A percentile compares a stretch with the other conserved stretches of the same genome.
Conservation (phyloP, 2,797 vertebrate species). For the Basileuterus tristriatus region DNA sequence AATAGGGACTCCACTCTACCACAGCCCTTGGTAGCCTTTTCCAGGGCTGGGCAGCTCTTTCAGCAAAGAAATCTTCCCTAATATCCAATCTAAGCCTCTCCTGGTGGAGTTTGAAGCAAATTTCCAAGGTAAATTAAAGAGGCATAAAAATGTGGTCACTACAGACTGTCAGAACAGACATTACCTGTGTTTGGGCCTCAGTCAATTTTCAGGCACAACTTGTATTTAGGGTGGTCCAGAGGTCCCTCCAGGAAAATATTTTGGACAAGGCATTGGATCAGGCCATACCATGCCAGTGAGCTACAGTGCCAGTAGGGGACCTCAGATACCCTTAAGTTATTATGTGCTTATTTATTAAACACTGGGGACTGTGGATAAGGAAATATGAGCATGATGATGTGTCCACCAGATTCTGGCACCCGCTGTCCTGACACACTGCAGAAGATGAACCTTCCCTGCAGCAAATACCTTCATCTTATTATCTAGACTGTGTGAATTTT, state of each 20-base stretch:
- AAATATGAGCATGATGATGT: rapidly evolving
- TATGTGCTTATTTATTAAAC: background rate
- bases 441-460: background rate
- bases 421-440: background rate
- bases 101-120: background rate
- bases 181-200: background rate
- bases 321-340: rapidly evolving
- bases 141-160: background rate
- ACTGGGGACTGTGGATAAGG: background rate
- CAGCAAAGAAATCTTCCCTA: background rate
- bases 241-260: background rate
- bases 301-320: background rate
- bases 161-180: background rate
- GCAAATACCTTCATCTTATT: background rate
- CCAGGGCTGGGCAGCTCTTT: background rate
- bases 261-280: background rate
- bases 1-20: too few species aligned
- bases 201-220: background rate
- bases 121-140: background rate
- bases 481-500: background rate
- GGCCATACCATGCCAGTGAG: rapidly evolving
- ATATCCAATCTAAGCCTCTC: background rate
- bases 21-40: background rate
- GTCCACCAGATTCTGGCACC: background rate
- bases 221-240: background rate